Evolutionary conservation across 2,888 invertebrate species (phyloP).

Genomic region (Mythimna ferrago): DNA sequence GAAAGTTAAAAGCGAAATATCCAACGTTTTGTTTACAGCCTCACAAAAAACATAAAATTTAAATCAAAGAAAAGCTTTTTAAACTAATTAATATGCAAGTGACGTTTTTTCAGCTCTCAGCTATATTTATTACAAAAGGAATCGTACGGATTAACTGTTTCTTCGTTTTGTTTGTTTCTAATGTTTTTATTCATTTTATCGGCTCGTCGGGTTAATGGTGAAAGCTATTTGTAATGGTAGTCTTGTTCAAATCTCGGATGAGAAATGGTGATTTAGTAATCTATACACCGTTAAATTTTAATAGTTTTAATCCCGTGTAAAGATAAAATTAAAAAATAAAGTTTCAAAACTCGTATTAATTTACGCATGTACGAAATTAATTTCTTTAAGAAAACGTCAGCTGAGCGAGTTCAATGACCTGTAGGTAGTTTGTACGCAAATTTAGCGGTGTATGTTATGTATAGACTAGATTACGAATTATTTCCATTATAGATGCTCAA

Average conservation of each 20-base stretch:
- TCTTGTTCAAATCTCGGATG: neutral
- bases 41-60: slow-evolving; percentile 50
- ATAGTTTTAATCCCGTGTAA: too few species aligned
- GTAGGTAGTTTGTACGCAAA: too few species aligned
- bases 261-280: neutral
- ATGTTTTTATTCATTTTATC: slow-evolving; percentile 44
- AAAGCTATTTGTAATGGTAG: slow-evolving; percentile 2
- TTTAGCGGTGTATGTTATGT: too few species aligned
- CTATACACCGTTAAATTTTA: too few species aligned
- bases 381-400: too few species aligned
- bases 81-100: slow-evolving; percentile 63
- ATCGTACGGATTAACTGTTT: slow-evolving; percentile 33
- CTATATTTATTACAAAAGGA: slow-evolving; percentile 41
- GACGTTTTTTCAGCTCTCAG: slow-evolving; percentile 32
- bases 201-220: slow-evolving; percentile 18
- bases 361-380: too few species aligned
- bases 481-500: neutral
- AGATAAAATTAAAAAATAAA: too few species aligned
- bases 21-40: slow-evolving; percentile 49
- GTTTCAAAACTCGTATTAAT: too few species aligned
- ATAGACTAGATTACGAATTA: too few species aligned
- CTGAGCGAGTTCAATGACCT: too few species aligned
- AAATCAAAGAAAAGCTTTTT: slow-evolving; percentile 57
- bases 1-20: slow-evolving; percentile 46
- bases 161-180: slow-evolving; percentile 16